Conservation (phyloP, 1,140 invertebrate genomes). For the Cydia splendana region DNA sequence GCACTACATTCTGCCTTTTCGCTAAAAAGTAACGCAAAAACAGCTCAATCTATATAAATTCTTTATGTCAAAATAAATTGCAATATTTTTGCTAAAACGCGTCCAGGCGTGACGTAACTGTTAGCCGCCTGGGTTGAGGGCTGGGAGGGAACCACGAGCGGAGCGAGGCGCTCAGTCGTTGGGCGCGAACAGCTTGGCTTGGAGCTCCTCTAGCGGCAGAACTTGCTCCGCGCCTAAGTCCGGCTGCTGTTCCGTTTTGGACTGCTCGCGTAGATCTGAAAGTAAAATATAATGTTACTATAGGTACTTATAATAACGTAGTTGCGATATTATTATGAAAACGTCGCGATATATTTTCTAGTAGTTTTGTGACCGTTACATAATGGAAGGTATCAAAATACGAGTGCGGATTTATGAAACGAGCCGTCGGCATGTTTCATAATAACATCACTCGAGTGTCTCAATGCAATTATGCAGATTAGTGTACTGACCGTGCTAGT, state of each 20-base stretch:
- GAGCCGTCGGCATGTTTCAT: no score
- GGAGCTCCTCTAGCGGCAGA: slow-evolving; percentile 64
- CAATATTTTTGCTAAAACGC: background rate
- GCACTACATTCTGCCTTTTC: background rate
- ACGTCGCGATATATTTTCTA: no score
- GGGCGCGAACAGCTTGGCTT: slow-evolving; percentile 56
- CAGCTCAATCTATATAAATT: background rate
- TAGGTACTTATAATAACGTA: no score
- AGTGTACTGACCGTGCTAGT: no score
- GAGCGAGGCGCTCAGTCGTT: slow-evolving; percentile 45
- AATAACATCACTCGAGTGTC: no score
- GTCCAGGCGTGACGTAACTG: background rate
- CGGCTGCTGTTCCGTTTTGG: slow-evolving; percentile 70
- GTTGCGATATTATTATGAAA: no score
- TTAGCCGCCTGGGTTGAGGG: background rate
- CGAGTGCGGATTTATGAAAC: no score
- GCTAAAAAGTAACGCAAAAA: slow-evolving; percentile 6
- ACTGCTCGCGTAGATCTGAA: slow-evolving; percentile 70
- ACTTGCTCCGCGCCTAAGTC: slow-evolving; percentile 69
- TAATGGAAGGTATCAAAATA: no score
- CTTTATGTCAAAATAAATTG: slow-evolving; percentile 2
- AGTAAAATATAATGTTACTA: slow-evolving; percentile 15
- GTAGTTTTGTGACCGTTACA: no score
- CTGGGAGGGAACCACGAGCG: background rate
- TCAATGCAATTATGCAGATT: no score